Evolutionary conservation across 1,140 invertebrate genomes (phyloP), one percentile per base, ranked within the genome.

Genomic region (Sycophila sp.): DNA sequence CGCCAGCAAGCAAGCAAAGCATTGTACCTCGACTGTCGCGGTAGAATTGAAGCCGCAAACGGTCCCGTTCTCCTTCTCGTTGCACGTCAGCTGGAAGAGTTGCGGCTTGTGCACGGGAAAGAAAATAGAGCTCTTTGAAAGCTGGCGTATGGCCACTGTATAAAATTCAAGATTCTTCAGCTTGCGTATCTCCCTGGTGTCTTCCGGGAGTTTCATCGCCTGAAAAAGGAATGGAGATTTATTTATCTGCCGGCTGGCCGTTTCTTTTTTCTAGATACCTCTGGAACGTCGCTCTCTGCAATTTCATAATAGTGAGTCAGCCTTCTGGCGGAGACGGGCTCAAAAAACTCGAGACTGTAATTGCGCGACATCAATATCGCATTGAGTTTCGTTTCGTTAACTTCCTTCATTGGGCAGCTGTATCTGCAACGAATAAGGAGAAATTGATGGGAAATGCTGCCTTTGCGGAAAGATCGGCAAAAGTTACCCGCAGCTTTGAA

Each of bases 121-220:
- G 77, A 89, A 92, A 55, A 90, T 84, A 45, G 79, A 75, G 42
- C 81, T 85, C 40, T 86, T 84, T 0, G 89, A 88, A 15, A 91
- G 71, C 75, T 85, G 87, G 4, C 89, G 85, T 10, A 91, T 82
- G 0, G 88, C 86, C 0, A 88, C 89, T 51, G 86, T 87, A 69
- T 89, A 92, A 64, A 86, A 83, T 6, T 87, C 87, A 71, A 90
- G 87, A 72, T 91, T 91, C 19, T 79, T 87, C 65, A 92, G 76
- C 30, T 86, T 85, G 68, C 88, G 81, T 17, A 87, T 80, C 51
- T 88, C 89, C 59, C 83, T 87, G n/a, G 88, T 81, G 51, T 90
- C 87, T 55, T 86, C 85, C 67, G 38, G 36, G 4, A 62, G 1
- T 42, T 45, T 69, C 51, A 51, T 30, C 42, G 22, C 45, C 67